phyloP scores from a whole-genome alignment of 1,140 invertebrate species.

The Sycobia sp. region DNA sequence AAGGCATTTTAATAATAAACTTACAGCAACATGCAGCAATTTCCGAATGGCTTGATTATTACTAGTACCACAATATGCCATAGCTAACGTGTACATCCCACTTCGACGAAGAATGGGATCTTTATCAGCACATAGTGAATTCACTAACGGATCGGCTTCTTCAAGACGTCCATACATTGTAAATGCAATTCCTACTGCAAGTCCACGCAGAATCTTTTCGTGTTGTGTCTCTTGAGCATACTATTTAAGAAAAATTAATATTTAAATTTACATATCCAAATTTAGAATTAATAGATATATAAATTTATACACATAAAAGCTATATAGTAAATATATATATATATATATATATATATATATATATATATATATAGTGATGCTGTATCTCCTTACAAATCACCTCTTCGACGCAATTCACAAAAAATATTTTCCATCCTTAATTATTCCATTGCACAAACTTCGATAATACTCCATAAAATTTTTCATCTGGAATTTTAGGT shows the following conservation, averaged over 20 bases:
- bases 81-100: conserved; percentile 97
- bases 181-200: conserved; percentile 94
- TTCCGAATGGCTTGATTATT: conserved; percentile 95
- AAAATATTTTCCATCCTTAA: no score
- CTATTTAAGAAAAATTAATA: conserved; percentile 41
- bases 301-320: no score
- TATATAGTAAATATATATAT: not conserved
- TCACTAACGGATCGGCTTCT: conserved; percentile 93
- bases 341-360: no score
- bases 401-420: no score
- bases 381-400: no score
- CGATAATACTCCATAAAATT: no score
- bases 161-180: conserved; percentile 97
- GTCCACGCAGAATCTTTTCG: conserved; percentile 95
- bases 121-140: conserved; percentile 82
- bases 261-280: conserved; percentile 1
- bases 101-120: conserved; percentile 88
- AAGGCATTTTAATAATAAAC: no score
- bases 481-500: no score
- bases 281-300: no score
- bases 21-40: conserved; percentile 93
- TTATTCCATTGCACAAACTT: no score
- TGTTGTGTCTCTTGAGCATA: conserved; percentile 94
- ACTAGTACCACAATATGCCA: conserved; percentile 98
- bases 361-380: no score